Conservation (phyloP, 2,113 vertebrate species). For the Psophia crepitans region DNA sequence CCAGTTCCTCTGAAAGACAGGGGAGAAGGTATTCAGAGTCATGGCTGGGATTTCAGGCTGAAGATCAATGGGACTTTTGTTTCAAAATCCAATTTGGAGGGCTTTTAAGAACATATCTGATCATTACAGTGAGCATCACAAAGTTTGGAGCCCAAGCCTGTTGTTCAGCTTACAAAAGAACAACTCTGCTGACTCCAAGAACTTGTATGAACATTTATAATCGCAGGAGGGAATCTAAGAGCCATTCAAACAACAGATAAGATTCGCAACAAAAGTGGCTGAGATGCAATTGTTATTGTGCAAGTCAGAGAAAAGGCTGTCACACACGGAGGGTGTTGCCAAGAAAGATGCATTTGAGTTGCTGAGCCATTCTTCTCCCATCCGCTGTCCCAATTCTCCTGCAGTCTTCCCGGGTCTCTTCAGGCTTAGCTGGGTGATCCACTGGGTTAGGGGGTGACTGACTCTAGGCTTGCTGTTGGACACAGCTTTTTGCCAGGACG, state of each 20-base stretch:
- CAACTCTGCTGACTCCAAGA: constrained; percentile 1
- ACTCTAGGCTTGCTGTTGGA: background rate
- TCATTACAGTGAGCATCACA: background rate
- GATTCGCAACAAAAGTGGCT: background rate
- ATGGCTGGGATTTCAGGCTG: background rate
- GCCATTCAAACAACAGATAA: constrained; percentile 41
- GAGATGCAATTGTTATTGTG: constrained; percentile 3
- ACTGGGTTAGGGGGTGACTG: background rate
- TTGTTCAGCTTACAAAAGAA: constrained; percentile 1
- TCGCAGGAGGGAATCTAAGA: constrained; percentile 22
- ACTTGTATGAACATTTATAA: constrained; percentile 14
- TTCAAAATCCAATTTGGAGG: background rate
- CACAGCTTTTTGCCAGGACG: background rate
- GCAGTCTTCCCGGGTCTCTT: background rate
- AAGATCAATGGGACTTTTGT: constrained; percentile 3
- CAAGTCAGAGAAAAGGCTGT: constrained; percentile 23
- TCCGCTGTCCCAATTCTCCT: background rate
- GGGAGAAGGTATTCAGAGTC: background rate
- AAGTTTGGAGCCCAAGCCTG: background rate
- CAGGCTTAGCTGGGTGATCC: background rate
- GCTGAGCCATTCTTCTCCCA: background rate
- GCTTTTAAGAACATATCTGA: constrained; percentile 2
- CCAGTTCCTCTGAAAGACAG: background rate
- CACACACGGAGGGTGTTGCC: background rate
- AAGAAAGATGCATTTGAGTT: background rate